Evolutionary conservation across 2,113 vertebrate species (phyloP).

Genomic region (human (Homo sapiens)): DNA sequence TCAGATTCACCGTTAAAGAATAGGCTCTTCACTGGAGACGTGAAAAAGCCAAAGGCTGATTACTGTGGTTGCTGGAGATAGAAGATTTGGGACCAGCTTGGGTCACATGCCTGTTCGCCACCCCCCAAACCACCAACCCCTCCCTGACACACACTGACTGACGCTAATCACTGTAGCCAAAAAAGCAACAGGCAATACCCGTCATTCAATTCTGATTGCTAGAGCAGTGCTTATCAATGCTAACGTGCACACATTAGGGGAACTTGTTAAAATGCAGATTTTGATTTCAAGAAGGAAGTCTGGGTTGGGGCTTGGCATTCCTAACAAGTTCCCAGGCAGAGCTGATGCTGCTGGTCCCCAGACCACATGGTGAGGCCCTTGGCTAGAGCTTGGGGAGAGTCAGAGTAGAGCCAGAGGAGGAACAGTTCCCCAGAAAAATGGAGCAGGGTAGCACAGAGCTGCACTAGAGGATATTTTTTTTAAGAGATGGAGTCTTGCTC

Average conservation of each 20-base stretch:
- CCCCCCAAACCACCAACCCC: too few species aligned
- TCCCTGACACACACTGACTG: too few species aligned
- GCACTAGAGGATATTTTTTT: too few species aligned
- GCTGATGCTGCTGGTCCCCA: neutral
- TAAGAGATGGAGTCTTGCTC: too few species aligned
- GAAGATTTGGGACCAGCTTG: neutral
- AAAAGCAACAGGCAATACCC: neutral
- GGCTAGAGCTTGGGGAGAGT: neutral
- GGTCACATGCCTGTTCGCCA: accelerated
- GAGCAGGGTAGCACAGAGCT: neutral
- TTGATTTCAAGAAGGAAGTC: neutral
- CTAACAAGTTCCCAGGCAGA: neutral
- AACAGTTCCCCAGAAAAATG: too few species aligned
- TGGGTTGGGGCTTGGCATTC: neutral
- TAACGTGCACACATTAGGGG: accelerated
- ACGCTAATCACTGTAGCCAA: neutral
- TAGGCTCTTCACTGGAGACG: neutral
- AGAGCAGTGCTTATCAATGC: neutral
- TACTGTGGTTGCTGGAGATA: neutral
- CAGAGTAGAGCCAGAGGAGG: neutral
- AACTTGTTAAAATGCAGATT: neutral
- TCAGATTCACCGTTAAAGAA: neutral
- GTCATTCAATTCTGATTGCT: neutral
- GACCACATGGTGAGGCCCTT: neutral
- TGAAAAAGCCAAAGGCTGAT: neutral